Percentiles rank a stretch among this genome's conserved stretches.
Evolutionary conservation across 2,797 vertebrate species (phyloP).

Genomic region (Premnoplex brunnescens): DNA sequence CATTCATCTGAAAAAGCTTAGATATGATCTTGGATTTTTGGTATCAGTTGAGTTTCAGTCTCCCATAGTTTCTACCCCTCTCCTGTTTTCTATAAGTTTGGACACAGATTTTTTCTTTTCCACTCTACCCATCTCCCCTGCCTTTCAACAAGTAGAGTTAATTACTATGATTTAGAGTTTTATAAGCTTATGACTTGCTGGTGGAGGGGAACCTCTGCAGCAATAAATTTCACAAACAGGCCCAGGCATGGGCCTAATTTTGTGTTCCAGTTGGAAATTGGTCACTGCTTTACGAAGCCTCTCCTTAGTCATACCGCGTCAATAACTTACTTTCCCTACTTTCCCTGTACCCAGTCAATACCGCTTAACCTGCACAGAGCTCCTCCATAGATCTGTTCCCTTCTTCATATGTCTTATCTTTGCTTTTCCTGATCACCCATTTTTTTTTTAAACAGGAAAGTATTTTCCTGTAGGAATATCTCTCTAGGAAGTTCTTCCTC

Average conservation of each 20-base stretch:
- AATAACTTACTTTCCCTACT: not conserved
- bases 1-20: not conserved
- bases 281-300: not conserved
- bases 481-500: not conserved
- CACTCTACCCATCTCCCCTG: not conserved
- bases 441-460: not conserved
- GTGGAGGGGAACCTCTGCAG: not conserved
- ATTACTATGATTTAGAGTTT: not conserved
- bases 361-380: fast-evolving
- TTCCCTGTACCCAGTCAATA: not conserved
- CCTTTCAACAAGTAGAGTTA: not conserved
- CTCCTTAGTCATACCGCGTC: not conserved
- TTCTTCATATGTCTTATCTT: not conserved
- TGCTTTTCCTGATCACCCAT: not conserved
- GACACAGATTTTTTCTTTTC: not conserved
- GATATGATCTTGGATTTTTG: not conserved
- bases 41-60: not conserved
- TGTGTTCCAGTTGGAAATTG: not conserved
- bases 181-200: not conserved
- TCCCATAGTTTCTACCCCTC: not conserved
- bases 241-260: not conserved
- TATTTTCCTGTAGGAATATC: not conserved
- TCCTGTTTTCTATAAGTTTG: not conserved
- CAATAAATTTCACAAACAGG: not conserved
- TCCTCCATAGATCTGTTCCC: not conserved